Base-by-base conservation (phyloP, 2,888 invertebrate genomes). In the Sarcophaga caerulescens region DNA sequence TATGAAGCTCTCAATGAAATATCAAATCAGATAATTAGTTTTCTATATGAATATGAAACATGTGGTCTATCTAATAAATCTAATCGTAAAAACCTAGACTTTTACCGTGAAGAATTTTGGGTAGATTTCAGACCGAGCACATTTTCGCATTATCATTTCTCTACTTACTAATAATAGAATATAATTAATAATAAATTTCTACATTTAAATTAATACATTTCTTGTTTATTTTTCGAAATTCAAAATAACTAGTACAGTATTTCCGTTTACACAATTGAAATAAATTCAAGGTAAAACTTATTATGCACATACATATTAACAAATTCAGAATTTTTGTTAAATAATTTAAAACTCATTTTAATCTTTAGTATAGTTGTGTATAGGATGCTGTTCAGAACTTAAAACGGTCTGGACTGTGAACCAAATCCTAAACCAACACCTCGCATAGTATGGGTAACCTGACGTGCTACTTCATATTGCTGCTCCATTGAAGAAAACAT, bases 391-490 rank as follows among this genome's bases (percentile, higher is more conserved):
- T 59, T 4, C 10, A 47, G 17, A 70, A 65, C 6, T 68, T 83
- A 89, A 85, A 84, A 88, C 14, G 91, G 93, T 25, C 95, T 92
- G 45, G 94, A 92, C 88, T 94, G 94, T 35, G 94, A 94, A 63
- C 95, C 94, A 93, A 97, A 97, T 74, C 97, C 97, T 52, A 97
- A 94, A 0, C 97, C 97, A 0, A 97, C 96, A 0, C 97, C 97
- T 2, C 99, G 94, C 95, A 99, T 98, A 12, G 99, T 98, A 93
- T 99, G 99, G 0, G 99, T 99, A 23, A 98, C 97, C 88, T 98
- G 97, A 57, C 99, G 94, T 0, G 99, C 99, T 76, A 98, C 97
- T 93, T 99, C 98, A 92, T 99, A 99, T 92, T 99, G 99, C 89
- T 97, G 97, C 91, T 99, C 99, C 96, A 99, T 97, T 73, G 97